Evolutionary conservation across 2,113 vertebrate species (phyloP).

Genomic region (Cygnus buccinator): DNA sequence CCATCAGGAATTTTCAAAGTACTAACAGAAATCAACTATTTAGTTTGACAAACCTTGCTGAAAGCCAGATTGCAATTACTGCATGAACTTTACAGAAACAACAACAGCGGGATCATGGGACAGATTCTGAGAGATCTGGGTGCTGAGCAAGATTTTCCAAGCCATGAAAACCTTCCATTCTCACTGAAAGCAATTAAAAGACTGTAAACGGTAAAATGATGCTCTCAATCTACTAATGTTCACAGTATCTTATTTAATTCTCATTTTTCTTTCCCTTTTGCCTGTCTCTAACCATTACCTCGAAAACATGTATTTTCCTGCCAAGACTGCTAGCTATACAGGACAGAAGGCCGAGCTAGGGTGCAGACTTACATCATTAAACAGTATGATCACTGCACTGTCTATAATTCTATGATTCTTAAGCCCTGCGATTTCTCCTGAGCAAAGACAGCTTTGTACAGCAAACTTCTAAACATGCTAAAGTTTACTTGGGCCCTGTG

Average conservation of each 20-base stretch:
- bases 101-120: neutral
- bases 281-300: neutral
- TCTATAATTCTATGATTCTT: neutral
- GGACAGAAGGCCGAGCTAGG: neutral
- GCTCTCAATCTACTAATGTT: neutral
- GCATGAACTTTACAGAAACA: neutral
- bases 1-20: neutral
- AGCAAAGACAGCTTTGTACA: neutral
- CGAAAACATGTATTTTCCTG: neutral
- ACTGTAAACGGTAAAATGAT: neutral
- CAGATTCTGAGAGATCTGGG: neutral
- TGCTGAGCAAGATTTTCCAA: neutral
- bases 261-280: neutral
- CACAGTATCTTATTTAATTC: neutral
- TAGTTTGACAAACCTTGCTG: neutral
- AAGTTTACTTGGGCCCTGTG: fast-evolving
- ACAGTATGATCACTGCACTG: neutral
- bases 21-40: neutral
- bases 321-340: neutral
- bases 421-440: neutral
- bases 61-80: neutral
- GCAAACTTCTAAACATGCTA: neutral
- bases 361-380: neutral
- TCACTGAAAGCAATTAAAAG: neutral
- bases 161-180: neutral